Base-by-base conservation (phyloP, 2,888 invertebrate genomes). In the Hypsopygia costalis region DNA sequence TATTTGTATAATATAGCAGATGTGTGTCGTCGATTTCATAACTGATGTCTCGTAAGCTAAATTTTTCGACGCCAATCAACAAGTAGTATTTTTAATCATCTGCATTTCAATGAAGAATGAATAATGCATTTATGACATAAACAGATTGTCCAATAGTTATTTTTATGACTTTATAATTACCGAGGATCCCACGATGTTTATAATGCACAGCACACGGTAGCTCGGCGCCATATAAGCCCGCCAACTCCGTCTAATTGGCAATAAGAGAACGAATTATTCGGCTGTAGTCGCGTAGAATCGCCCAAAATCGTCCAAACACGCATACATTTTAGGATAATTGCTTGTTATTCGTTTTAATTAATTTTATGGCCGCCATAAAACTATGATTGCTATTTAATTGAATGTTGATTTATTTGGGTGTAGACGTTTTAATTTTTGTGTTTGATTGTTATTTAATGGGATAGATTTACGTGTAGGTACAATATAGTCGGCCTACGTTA, bases 401-500 rank as follows among this genome's bases (percentile, higher is more conserved):
- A 39, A 33, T 39, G 27, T 27, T 39, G 33, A 39, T 39, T 39
- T 39, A 39, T 16, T 16, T 11, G 12, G 5, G 9, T 16, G 16
- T 2, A 2, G 16, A 27, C 9, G 9, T n/a, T 21, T 34, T 34
- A 34, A 11, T 36, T 25, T 25, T 4, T 8, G 6, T 25, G 6
- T 25, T 25, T 25, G 2, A 25, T 25, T 25, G 25, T 8, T 25
- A 25, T 8, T 25, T 3, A 2, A 16, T 16, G 2, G 2, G 16
- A 16, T 16, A 3, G 3, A 4, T 16, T 16, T 16, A 16, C 16
- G 4, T 16, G 16, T n/a, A n/a, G n/a, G n/a, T n/a, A n/a, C n/a
- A n/a, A n/a, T n/a, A n/a, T n/a, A n/a, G n/a, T n/a, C n/a, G n/a
- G n/a, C n/a, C n/a, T n/a, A n/a, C n/a, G n/a, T n/a, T n/a, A n/a